These are phyloP conservation scores for Steromphala cineraria DNA, from an alignment of 2,888 invertebrate genomes.

Conservation along the genomic window DNA sequence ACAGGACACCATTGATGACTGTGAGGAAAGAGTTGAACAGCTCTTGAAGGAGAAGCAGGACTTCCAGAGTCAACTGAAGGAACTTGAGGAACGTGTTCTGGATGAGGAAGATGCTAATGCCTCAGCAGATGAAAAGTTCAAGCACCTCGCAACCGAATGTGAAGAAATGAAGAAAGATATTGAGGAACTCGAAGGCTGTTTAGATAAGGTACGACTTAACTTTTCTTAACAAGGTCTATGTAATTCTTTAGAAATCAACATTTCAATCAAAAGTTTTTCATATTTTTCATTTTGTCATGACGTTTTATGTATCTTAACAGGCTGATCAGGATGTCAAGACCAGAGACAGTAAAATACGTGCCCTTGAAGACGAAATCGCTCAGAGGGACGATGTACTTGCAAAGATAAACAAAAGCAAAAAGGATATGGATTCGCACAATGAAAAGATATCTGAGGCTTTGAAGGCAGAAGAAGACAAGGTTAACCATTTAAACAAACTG, in stretches of 20 bases:
- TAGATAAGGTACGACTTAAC: constrained; percentile 74
- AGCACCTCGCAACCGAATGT: constrained; percentile 96
- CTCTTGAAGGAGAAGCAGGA: constrained; percentile 96
- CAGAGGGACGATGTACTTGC: constrained; percentile 98
- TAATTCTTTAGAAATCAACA: too few species aligned
- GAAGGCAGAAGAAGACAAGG: constrained; percentile 95
- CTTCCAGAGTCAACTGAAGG: constrained; percentile 94
- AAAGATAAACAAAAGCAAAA: constrained; percentile 99
- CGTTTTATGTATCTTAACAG: constrained; percentile 20
- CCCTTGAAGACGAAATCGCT: constrained; percentile 92
- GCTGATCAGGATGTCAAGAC: constrained; percentile 95
- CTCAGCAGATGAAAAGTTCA: constrained; percentile 94
- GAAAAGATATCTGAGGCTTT: constrained; percentile 74
- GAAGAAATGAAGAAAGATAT: constrained; percentile 97
- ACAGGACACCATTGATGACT: constrained; percentile 90
- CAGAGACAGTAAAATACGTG: constrained; percentile 94
- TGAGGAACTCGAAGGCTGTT: constrained; percentile 94
- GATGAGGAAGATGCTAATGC: constrained; percentile 98
- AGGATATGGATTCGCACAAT: constrained; percentile 88
- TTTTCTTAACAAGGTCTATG: too few species aligned
- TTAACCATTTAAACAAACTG: constrained; percentile 99
- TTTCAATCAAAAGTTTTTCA: too few species aligned
- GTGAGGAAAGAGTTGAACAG: constrained; percentile 95
- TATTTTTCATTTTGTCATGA: too few species aligned
- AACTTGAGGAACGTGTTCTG: constrained; percentile 96